Evolutionary conservation across 2,888 invertebrate genomes (phyloP), one percentile per base, ranked within the genome.

Genomic region (Xylophagus ater): DNA sequence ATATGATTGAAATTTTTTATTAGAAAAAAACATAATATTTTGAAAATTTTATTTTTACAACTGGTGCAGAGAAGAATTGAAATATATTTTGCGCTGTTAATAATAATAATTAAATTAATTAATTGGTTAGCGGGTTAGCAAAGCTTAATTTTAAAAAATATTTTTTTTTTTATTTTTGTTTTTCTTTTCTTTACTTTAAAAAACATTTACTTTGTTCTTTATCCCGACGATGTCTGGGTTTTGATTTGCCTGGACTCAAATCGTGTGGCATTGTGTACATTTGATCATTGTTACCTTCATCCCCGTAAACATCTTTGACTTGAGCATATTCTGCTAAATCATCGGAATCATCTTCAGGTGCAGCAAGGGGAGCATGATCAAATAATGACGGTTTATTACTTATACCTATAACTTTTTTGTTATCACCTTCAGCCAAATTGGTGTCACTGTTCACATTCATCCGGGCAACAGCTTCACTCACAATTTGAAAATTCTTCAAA

Each of bases 401-500:
- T 51, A 41, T 37, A 47, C 41, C 43, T 38, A 46, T 44, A 46
- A 47, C 46, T 46, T 59, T 61, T 55, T 60, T 58, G 33, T 60
- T 59, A 47, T 64, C 65, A 38, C 55, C 62, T 52, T 50, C 50
- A 45, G 52, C 51, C 41, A 54, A 50, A 52, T 62, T 60, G 51
- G 68, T 67, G 56, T 66, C 68, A 49, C 66, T 64, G 51, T 65
- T 67, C 69, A 78, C 73, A 70, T 80, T 74, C 78, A 75, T 68
- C 68, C 76, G 67, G 65, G 74, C 72, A 49, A 90, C 76, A 4
- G 86, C 88, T 58, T 89, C 87, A 53, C 86, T 86, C 43, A 90
- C 87, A 65, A 87, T 77, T 34, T 84, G 81, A 62, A 82, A 90
- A 61, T 88, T 87, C 63, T 85, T 86, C 71, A 88, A 70, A 60